Base-by-base conservation (phyloP, 2,797 vertebrate species). In the Acanthiza pusilla region DNA sequence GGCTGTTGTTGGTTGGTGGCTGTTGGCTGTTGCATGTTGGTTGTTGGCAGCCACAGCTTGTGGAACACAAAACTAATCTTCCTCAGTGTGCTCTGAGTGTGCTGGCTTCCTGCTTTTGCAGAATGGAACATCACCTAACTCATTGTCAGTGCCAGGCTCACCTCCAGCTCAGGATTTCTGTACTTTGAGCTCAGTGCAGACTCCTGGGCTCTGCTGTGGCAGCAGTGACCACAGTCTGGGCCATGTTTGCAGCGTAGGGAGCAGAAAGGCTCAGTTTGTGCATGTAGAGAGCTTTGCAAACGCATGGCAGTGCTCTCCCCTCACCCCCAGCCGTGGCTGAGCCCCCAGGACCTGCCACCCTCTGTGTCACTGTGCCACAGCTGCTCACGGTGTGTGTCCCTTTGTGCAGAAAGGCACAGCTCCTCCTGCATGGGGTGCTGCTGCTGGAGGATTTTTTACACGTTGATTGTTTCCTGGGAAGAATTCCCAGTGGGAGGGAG, bases 11-110 rank as follows among this genome's bases (percentile, higher is more conserved):
- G 36, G 36, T 36, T 36, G 36, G 36, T 36, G 36, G 38, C 12
- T 38, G 38, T 11, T 38, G 10, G 38, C 12, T 38, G 38, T 11
- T 13, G 38, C 9, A 9, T 38, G 99, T 99, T 83, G 89, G 97
- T 96, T 83, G 30, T 62, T 85, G 78, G 70, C 3, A 4, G 11
- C 82, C 90, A 13, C 62, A 60, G 2, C 62, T 65, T 19, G 5
- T 60, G 25, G 27, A 26, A 2, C 80, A 73, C 36, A 38, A 68
- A 34, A 5, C 15, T 36, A 8, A 66, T 54, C 26, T 38, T 89
- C 67, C 60, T 70, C 32, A 60, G 67, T 10, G 8, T 34, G n/a
- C 74, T 70, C 60, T 70, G 32, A 60, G 67, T 10, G 8, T 34
- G n/a, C 74, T 88, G 53, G 13, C 53, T 76, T 63, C 7, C 55